Evolutionary conservation across 2,888 invertebrate genomes (phyloP).

Genomic region (Nowickia ferox): DNA sequence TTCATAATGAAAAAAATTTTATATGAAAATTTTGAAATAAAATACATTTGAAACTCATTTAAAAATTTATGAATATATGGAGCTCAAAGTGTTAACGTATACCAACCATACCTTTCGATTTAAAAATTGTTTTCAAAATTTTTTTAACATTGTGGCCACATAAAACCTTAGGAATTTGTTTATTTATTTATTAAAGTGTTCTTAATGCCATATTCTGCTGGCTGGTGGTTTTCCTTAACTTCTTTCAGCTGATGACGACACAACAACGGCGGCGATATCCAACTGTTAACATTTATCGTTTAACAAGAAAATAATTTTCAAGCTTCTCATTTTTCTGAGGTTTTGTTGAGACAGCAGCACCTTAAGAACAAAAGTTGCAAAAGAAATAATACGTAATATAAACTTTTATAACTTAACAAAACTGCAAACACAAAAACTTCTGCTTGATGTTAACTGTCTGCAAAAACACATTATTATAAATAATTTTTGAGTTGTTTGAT

Average conservation of each 20-base stretch:
- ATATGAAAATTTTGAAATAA: no score
- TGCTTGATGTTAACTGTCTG: conserved; percentile 69
- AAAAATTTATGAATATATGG: no score
- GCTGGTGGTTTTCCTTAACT: not conserved
- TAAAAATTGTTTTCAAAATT: not conserved
- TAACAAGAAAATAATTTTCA: conserved; percentile 69
- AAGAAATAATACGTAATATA: conserved; percentile 49
- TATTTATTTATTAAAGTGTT: conserved; percentile 58
- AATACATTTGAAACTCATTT: no score
- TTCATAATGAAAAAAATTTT: no score
- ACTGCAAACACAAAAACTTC: conserved; percentile 47
- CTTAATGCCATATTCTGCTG: conserved; percentile 58
- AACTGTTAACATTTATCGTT: conserved; percentile 72
- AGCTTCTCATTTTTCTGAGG: conserved; percentile 53
- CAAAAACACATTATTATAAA: conserved; percentile 67
- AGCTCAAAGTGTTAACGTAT: no score
- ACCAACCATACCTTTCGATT: no score
- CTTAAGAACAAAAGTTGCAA: conserved; percentile 9
- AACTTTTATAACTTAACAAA: conserved; percentile 49
- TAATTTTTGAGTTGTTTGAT: conserved; percentile 67
- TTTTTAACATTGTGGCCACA: conserved; percentile 33
- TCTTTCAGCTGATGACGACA: conserved; percentile 41
- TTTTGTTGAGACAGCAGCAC: conserved; percentile 6
- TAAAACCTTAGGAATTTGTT: conserved; percentile 58
- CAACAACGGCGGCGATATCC: conserved; percentile 63